Percentiles rank a stretch among this genome's conserved stretches.
Evolutionary conservation across 2,113 vertebrate species (phyloP).

Genomic region (Heterochromis multidens): DNA sequence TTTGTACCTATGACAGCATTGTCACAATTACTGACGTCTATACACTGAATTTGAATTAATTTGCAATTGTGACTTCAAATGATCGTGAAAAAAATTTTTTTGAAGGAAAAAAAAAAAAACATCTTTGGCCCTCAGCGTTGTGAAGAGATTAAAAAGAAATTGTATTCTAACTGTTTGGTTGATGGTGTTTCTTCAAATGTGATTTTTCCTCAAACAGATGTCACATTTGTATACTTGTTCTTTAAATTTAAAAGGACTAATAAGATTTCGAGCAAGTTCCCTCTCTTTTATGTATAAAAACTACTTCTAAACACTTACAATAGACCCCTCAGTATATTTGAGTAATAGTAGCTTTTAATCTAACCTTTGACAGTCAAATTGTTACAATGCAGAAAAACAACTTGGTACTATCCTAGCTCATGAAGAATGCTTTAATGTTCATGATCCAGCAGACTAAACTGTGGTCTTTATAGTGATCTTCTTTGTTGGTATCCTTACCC

Average conservation of each 20-base stretch:
- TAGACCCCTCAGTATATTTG: not conserved
- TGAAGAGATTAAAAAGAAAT: not conserved
- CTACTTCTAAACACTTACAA: not conserved
- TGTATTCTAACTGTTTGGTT: accelerated
- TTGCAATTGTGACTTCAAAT: not conserved
- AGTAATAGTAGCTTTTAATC: not conserved
- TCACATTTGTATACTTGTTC: too few species aligned
- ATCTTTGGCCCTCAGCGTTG: not conserved
- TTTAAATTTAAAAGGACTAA: too few species aligned
- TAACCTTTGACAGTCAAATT: not conserved
- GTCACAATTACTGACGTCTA: not conserved
- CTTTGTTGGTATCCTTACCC: constrained; percentile 76
- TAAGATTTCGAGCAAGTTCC: accelerated
- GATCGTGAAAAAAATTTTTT: accelerated
- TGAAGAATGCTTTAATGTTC: accelerated
- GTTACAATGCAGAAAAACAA: not conserved
- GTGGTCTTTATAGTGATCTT: not conserved
- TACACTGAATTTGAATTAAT: not conserved
- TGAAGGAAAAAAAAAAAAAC: not conserved
- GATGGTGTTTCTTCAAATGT: not conserved
- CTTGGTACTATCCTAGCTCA: not conserved
- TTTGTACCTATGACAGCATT: constrained; percentile 81
- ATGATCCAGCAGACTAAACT: not conserved
- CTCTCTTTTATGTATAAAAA: not conserved
- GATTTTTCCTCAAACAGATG: not conserved